phyloP scores from a whole-genome alignment of 2,888 invertebrate genomes.

The Cerceris rybyensis region DNA sequence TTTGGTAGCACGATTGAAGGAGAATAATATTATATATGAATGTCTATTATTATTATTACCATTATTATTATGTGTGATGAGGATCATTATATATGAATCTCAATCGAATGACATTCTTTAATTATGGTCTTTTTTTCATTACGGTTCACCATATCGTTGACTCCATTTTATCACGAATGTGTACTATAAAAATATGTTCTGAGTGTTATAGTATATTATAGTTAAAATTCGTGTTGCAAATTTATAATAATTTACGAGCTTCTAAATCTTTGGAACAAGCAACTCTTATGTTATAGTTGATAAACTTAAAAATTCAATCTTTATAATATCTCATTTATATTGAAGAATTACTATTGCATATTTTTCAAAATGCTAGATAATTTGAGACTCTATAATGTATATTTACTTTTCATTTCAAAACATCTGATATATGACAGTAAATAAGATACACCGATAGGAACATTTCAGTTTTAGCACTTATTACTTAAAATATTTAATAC shows the following conservation, averaged over 20 bases:
- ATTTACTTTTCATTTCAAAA: neutral
- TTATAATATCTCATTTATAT: too few species aligned
- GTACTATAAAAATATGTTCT: conserved; percentile 33
- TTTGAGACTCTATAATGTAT: too few species aligned
- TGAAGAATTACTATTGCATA: too few species aligned
- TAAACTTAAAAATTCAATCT: too few species aligned
- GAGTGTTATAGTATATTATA: too few species aligned
- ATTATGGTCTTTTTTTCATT: neutral
- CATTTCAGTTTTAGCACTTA: conserved; percentile 44
- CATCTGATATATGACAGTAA: conserved; percentile 29
- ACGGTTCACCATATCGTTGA: conserved; percentile 19
- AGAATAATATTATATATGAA: too few species aligned
- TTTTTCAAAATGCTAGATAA: too few species aligned
- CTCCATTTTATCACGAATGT: conserved; percentile 29
- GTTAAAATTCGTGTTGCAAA: neutral
- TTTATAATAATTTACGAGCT: neutral
- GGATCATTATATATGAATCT: neutral
- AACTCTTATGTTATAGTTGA: too few species aligned
- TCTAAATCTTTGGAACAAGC: too few species aligned
- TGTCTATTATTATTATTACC: too few species aligned
- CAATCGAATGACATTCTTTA: neutral
- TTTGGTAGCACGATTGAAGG: too few species aligned
- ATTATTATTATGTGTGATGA: neutral
- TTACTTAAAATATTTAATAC: conserved; percentile 26
- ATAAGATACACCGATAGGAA: conserved; percentile 17